Evolutionary conservation across 2,113 vertebrate species (phyloP).

Genomic region (Protomyctophum bolini): DNA sequence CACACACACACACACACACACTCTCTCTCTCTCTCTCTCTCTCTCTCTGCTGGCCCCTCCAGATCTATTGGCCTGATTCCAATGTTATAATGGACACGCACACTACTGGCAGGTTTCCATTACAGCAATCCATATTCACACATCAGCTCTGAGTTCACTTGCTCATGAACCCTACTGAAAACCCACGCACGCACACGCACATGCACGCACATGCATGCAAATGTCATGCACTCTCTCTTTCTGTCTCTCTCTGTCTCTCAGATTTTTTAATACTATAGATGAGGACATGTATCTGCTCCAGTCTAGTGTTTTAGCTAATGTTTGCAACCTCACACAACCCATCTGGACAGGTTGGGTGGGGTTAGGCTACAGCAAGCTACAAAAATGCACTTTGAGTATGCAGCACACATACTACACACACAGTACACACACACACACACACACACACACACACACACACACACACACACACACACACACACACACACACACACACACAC

Average conservation of each 20-base stretch:
- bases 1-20: not conserved
- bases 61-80: slow-evolving; percentile 49
- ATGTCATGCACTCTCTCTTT: too few relatives aligned
- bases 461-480: slow-evolving; percentile 17
- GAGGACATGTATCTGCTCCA: too few relatives aligned
- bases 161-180: too few relatives aligned
- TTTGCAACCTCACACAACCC: not conserved
- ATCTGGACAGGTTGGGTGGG: not conserved
- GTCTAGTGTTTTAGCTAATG: too few relatives aligned
- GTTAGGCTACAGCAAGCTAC: too few relatives aligned
- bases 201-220: not conserved
- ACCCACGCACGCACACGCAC: not conserved
- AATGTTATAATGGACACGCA: slow-evolving; percentile 1
- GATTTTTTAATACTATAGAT: too few relatives aligned
- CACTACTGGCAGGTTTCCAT: slow-evolving; percentile 22
- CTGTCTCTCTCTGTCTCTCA: too few relatives aligned
- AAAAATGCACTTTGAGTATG: too few relatives aligned
- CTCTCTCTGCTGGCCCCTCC: slow-evolving; percentile 35
- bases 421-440: too few relatives aligned
- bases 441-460: too few relatives aligned
- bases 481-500: slow-evolving; percentile 36
- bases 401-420: not conserved
- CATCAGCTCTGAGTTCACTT: too few relatives aligned
- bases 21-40: not conserved
- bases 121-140: slow-evolving; percentile 18